phyloP scores from a whole-genome alignment of 37 sponge, comb jelly and placozoan species.

The Beroe forskalii region DNA sequence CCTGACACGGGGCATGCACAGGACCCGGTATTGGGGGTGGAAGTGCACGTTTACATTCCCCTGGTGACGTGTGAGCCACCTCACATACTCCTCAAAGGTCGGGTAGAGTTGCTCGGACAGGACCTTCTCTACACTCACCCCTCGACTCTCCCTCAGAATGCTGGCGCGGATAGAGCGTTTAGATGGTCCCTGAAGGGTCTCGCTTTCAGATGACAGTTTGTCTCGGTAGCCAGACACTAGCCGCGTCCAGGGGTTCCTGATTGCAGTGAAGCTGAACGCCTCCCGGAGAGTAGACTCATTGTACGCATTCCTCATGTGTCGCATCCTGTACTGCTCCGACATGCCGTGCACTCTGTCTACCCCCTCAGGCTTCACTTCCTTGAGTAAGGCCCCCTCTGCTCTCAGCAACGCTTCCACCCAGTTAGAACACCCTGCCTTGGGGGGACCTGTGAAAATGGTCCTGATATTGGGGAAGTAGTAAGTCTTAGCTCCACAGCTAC shows the following conservation, averaged over 20 bases:
- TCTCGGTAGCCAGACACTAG: conserved; percentile 4
- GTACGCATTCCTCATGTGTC: neutral
- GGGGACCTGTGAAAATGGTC: neutral
- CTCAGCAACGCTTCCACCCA: neutral
- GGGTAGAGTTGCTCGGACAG: neutral
- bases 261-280: neutral
- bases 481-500: no score
- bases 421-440: neutral
- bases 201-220: neutral
- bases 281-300: neutral
- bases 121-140: neutral
- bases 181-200: neutral
- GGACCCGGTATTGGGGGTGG: neutral
- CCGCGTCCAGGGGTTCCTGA: conserved; percentile 21
- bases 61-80: neutral
- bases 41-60: neutral
- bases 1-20: neutral
- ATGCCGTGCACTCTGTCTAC: neutral
- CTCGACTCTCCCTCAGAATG: neutral
- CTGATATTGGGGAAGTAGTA: conserved; percentile 16
- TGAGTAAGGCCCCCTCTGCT: neutral
- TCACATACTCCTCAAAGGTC: neutral
- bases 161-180: neutral
- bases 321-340: neutral
- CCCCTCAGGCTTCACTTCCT: neutral